These are phyloP conservation scores for Sebastiscus tertius DNA, from an alignment of 2,797 vertebrate species.

Conservation along the genomic window DNA sequence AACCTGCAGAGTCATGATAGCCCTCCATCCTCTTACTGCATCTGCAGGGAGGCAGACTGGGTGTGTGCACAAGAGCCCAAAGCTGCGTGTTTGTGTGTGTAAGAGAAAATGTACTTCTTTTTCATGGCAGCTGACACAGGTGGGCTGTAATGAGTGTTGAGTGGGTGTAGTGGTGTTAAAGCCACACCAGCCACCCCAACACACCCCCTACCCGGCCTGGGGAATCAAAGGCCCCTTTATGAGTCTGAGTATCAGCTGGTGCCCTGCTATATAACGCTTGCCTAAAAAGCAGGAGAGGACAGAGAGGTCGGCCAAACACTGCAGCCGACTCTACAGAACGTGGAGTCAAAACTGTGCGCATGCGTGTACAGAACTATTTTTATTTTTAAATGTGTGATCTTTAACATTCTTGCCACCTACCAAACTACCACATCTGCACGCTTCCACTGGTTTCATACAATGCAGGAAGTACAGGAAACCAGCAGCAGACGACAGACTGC, in stretches of 20 bases:
- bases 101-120: slow-evolving; percentile 25
- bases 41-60: slow-evolving; percentile 3
- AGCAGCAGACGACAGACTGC: slow-evolving; percentile 48
- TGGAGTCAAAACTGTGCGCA: background rate
- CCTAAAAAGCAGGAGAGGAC: slow-evolving; percentile 23
- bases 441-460: slow-evolving; percentile 30
- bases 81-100: slow-evolving; percentile 12
- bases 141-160: slow-evolving; percentile 50
- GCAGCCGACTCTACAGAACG: background rate
- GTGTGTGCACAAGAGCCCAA: slow-evolving; percentile 2
- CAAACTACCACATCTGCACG: slow-evolving; percentile 23
- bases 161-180: slow-evolving; percentile 58
- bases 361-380: slow-evolving; percentile 8
- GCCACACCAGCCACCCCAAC: slow-evolving; percentile 37
- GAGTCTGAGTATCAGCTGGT: slow-evolving; percentile 48
- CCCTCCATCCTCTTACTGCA: slow-evolving; percentile 7
- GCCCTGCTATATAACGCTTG: slow-evolving; percentile 30
- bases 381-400: slow-evolving; percentile 24
- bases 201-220: slow-evolving; percentile 20
- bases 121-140: slow-evolving; percentile 49
- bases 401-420: slow-evolving; percentile 16
- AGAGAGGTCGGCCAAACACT: slow-evolving; percentile 5
- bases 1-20: slow-evolving; percentile 50
- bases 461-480: slow-evolving; percentile 46
- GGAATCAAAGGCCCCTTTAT: slow-evolving; percentile 75